Evolutionary conservation across 2,888 invertebrate species (phyloP).

Genomic region (Lottia scabra): DNA sequence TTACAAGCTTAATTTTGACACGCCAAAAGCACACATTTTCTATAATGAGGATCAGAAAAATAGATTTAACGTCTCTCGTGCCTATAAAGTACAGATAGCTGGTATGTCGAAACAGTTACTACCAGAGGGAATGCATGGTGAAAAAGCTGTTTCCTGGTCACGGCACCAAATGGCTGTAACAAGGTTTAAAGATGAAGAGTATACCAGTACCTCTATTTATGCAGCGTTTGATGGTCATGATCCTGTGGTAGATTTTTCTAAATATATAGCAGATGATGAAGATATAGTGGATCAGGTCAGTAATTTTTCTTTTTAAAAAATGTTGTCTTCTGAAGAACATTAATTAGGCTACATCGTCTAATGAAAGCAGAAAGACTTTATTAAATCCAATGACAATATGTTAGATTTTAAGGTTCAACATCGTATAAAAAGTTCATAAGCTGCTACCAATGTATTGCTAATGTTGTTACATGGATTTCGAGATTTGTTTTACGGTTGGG

Average conservation of each 20-base stretch:
- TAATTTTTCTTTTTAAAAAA: not conserved
- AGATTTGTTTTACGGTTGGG: too few relatives aligned
- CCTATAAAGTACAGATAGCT: conserved; percentile 21
- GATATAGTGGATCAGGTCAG: conserved; percentile 46
- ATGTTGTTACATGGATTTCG: too few relatives aligned
- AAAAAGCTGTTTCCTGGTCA: conserved; percentile 46
- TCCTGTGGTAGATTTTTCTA: conserved; percentile 46
- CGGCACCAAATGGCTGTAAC: conserved; percentile 53
- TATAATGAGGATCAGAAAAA: conserved; percentile 41
- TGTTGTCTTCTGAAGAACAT: too few relatives aligned
- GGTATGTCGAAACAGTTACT: conserved; percentile 49
- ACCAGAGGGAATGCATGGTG: conserved; percentile 36
- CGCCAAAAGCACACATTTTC: conserved; percentile 51
- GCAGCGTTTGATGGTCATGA: conserved; percentile 40
- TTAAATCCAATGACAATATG: too few relatives aligned
- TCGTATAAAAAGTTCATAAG: too few relatives aligned
- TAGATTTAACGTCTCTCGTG: conserved; percentile 41
- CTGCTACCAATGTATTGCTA: too few relatives aligned
- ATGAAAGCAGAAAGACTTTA: too few relatives aligned
- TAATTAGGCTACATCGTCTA: too few relatives aligned
- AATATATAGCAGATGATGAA: conserved; percentile 46
- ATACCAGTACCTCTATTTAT: conserved; percentile 44
- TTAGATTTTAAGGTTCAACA: too few relatives aligned
- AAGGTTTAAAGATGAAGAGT: conserved; percentile 45
- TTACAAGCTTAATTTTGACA: conserved; percentile 47